Percentiles rank a stretch among this genome's conserved stretches.
phyloP scores from a whole-genome alignment of 2,113 vertebrate genomes.

The Naja naja region DNA sequence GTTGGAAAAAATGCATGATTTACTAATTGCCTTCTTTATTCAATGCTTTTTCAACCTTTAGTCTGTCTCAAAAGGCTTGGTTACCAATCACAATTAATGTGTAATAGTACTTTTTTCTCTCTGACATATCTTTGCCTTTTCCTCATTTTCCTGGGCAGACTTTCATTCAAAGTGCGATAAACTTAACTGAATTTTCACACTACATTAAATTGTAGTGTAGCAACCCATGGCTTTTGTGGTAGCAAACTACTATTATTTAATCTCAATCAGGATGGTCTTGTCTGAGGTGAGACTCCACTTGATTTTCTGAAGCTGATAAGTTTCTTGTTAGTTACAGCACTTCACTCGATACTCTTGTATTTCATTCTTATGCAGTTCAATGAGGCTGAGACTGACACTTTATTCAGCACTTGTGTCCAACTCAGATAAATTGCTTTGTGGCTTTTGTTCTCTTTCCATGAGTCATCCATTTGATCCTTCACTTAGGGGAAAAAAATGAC shows the following conservation, averaged over 20 bases:
- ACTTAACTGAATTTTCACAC: not conserved
- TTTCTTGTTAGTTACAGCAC: slow-evolving; percentile 11
- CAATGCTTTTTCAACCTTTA: not conserved
- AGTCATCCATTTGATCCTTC: not conserved
- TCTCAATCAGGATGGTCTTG: not conserved
- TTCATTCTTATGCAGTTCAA: not conserved
- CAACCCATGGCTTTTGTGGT: not conserved
- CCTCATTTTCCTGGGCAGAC: not conserved
- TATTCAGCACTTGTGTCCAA: not conserved
- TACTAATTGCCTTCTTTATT: not conserved
- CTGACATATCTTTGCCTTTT: not conserved
- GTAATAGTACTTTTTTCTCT: not conserved
- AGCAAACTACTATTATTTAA: not conserved
- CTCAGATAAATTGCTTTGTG: not conserved
- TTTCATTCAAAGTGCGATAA: not conserved
- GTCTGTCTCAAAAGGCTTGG: not conserved
- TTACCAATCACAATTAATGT: not conserved
- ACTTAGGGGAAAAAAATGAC: too few species aligned
- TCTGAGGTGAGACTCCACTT: not conserved
- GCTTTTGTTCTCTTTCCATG: not conserved
- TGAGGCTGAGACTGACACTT: not conserved
- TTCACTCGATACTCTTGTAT: not conserved
- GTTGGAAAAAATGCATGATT: not conserved
- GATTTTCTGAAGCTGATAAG: not conserved
- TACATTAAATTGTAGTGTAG: not conserved